phyloP scores from a whole-genome alignment of 2,888 invertebrate genomes.

The Sarcophaga carnaria region DNA sequence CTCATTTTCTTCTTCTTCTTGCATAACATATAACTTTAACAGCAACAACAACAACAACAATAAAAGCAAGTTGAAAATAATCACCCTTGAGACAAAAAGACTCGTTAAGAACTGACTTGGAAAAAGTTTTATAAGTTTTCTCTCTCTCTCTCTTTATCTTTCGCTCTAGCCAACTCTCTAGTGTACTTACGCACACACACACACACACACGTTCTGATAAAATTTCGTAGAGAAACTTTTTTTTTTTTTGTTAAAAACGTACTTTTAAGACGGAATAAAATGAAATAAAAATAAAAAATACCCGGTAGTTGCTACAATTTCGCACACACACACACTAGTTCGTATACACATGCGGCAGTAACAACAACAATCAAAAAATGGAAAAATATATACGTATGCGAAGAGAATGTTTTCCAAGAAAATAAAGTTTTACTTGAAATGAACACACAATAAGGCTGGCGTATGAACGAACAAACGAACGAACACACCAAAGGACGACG shows the following conservation, averaged over 20 bases:
- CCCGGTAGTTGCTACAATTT: too few relatives aligned
- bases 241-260: too few relatives aligned
- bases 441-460: not conserved
- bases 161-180: not conserved
- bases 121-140: conserved; percentile 58
- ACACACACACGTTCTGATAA: not conserved
- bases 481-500: not conserved
- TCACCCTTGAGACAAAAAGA: conserved; percentile 76
- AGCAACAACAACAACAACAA: not conserved
- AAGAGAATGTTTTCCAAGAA: not conserved
- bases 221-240: too few relatives aligned
- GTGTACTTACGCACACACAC: not conserved
- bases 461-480: not conserved
- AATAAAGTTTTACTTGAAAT: not conserved
- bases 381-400: not conserved
- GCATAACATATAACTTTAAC: not conserved
- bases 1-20: not conserved
- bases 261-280: too few relatives aligned
- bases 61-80: conserved; percentile 52
- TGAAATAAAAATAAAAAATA: too few relatives aligned
- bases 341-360: not conserved
- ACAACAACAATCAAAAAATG: not conserved
- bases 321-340: not conserved
- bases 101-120: conserved; percentile 67
- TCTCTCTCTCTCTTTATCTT: not conserved